Evolutionary conservation across 2,888 invertebrate genomes (phyloP).

Genomic region (Odiellus spinosus): DNA sequence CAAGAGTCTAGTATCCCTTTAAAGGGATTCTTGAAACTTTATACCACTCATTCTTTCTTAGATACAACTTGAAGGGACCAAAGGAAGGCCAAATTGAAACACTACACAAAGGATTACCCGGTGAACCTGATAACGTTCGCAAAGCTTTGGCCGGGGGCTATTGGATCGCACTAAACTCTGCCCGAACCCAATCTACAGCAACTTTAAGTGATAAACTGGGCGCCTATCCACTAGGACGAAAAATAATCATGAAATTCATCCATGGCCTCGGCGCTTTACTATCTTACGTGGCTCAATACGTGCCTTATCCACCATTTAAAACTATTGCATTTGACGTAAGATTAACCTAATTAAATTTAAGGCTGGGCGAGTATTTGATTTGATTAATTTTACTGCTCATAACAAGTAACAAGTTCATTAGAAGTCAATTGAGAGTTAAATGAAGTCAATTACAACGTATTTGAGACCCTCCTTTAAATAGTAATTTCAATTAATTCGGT

Average conservation of each 20-base stretch:
- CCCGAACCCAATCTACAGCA: constrained; percentile 8
- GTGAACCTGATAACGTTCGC: constrained; percentile 47
- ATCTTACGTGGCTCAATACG: not conserved
- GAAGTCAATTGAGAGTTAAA: no score
- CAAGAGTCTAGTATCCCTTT: no score
- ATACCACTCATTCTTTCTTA: no score
- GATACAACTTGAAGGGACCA: constrained; percentile 58
- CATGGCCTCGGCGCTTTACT: constrained; percentile 7
- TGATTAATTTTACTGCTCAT: no score
- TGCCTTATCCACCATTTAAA: constrained; percentile 9
- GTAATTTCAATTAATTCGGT: no score
- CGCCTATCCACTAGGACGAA: constrained; percentile 9
- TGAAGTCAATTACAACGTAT: no score
- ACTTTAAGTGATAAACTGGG: constrained; percentile 9
- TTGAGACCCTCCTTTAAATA: no score
- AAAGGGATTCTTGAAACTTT: no score
- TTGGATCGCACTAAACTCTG: constrained; percentile 25
- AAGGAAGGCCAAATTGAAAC: constrained; percentile 61
- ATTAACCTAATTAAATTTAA: constrained; percentile 4
- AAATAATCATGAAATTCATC: constrained; percentile 6
- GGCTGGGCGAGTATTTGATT: constrained; percentile 8
- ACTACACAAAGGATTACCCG: constrained; percentile 53
- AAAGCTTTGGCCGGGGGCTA: constrained; percentile 27
- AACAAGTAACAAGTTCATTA: no score
- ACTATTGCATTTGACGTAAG: constrained; percentile 13